Conservation (phyloP, 2,797 vertebrate species). For the Hyperoplus lanceolatus region DNA sequence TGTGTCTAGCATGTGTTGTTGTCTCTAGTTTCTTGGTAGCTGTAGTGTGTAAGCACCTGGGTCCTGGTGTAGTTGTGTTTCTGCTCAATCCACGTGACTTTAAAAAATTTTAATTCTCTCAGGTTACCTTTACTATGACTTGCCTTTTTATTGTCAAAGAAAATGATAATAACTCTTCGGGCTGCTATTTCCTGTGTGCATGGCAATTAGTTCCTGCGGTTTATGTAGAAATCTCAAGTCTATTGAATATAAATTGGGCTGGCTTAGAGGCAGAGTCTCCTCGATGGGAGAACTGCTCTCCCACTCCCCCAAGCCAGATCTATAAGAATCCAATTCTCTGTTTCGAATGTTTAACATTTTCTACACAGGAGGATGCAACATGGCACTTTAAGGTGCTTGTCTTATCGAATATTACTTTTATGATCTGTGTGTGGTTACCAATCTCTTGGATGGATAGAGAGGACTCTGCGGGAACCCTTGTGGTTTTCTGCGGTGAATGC, state of each 20-base stretch:
- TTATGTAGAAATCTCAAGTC: slow-evolving; percentile 65
- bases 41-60: background rate
- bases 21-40: slow-evolving; percentile 1
- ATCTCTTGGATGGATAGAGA: slow-evolving; percentile 46
- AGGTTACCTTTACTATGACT: slow-evolving; percentile 35
- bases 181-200: slow-evolving; percentile 47
- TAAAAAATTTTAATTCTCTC: slow-evolving; percentile 5
- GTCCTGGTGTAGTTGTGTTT: slow-evolving; percentile 8
- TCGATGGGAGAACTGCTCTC: slow-evolving; percentile 48
- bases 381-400: slow-evolving; percentile 58
- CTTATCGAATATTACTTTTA: slow-evolving; percentile 50
- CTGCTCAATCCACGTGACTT: background rate
- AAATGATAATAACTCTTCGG: slow-evolving; percentile 52
- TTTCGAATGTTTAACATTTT: slow-evolving; percentile 59
- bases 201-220: slow-evolving; percentile 62
- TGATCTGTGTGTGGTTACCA: slow-evolving; percentile 53
- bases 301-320: slow-evolving; percentile 47
- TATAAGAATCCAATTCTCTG: slow-evolving; percentile 63
- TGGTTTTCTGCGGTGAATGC: slow-evolving; percentile 48
- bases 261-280: slow-evolving; percentile 63
- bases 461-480: slow-evolving; percentile 45
- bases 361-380: slow-evolving; percentile 47
- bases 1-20: slow-evolving; percentile 2
- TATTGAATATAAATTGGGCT: slow-evolving; percentile 78
- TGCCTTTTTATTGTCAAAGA: slow-evolving; percentile 27